Conservation (phyloP, 2,797 vertebrate genomes). For the Megalops cyprinoides region DNA sequence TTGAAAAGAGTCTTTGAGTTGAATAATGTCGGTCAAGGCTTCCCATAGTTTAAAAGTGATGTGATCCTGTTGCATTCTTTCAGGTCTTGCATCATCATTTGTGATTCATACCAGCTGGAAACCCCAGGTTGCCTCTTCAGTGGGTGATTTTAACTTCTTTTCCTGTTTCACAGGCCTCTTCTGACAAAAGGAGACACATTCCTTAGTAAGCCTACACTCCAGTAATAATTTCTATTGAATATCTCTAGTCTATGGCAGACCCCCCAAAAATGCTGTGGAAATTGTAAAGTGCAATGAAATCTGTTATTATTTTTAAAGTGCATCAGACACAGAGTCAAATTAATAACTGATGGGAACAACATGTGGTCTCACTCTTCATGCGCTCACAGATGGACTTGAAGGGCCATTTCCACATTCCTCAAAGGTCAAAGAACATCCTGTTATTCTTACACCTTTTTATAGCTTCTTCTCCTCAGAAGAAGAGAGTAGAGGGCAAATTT, state of each 20-base stretch:
- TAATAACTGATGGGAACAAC: background rate
- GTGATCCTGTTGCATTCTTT: background rate
- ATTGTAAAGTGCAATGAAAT: no score
- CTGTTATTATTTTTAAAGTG: background rate
- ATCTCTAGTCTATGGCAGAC: no score
- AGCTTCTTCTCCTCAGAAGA: background rate
- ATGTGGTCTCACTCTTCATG: background rate
- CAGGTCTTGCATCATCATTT: background rate
- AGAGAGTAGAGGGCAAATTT: background rate
- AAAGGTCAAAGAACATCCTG: background rate
- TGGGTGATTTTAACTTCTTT: background rate
- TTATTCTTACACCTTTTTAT: background rate
- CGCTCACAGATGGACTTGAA: background rate
- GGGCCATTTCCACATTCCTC: background rate
- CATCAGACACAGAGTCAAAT: background rate
- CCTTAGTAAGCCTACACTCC: no score
- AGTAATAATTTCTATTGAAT: no score
- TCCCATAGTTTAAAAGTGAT: background rate
- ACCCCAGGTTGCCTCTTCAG: background rate
- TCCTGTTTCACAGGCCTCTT: background rate
- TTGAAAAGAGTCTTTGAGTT: background rate
- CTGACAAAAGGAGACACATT: background rate
- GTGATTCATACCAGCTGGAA: background rate
- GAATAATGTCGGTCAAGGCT: no score
- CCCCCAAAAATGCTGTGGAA: background rate